Evolutionary conservation across 2,797 vertebrate genomes (phyloP).

Genomic region (Octomys mimax): DNA sequence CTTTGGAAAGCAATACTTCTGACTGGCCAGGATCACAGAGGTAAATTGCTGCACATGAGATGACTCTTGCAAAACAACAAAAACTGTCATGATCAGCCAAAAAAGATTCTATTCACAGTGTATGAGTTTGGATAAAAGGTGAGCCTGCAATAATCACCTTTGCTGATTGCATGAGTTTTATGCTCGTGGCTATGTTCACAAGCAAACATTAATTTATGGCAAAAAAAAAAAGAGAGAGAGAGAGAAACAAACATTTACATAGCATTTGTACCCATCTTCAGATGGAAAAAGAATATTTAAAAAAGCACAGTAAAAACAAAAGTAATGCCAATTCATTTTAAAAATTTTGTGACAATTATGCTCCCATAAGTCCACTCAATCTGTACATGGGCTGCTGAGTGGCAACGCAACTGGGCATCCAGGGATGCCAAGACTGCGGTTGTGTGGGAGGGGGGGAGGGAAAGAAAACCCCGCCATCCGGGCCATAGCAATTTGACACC

Average conservation of each 20-base stretch:
- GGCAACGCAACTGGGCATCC: not conserved
- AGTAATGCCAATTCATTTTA: conserved; percentile 5
- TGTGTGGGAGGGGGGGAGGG: not conserved
- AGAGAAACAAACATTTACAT: conserved; percentile 55
- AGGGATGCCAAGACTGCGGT: not conserved
- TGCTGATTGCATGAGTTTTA: not conserved
- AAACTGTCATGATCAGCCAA: not conserved
- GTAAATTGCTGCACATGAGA: conserved; percentile 22
- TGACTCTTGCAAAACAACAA: conserved; percentile 54
- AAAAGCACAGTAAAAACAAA: conserved; percentile 1
- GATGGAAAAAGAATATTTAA: not conserved
- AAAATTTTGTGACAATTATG: conserved; percentile 29
- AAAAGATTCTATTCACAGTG: not conserved
- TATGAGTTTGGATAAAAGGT: conserved; percentile 3
- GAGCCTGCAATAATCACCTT: not conserved
- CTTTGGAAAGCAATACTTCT: conserved; percentile 49
- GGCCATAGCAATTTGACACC: not conserved
- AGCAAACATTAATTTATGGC: conserved; percentile 36
- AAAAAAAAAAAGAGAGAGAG: conserved; percentile 13
- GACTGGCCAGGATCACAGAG: not conserved
- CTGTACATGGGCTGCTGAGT: not conserved
- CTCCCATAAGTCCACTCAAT: conserved; percentile 33
- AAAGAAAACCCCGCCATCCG: not conserved
- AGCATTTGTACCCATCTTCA: not conserved
- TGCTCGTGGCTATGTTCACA: not conserved